Conservation (phyloP, 2,113 vertebrate species). For the Dascyllus trimaculatus region DNA sequence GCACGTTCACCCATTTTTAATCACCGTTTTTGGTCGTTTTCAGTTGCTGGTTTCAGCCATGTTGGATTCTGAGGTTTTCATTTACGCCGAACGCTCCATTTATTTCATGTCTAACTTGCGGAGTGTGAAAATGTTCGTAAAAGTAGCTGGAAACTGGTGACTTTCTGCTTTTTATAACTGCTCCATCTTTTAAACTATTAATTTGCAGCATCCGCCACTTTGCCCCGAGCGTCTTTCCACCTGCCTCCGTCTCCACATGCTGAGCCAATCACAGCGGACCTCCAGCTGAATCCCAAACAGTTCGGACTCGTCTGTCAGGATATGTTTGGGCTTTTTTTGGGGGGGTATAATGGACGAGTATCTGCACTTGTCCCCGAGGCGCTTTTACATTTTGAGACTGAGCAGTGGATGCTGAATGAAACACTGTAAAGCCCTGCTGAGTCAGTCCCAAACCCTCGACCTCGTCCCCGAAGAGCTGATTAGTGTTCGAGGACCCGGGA, state of each 20-base stretch:
- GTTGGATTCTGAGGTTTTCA: no score
- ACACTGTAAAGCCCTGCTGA: slow-evolving; percentile 48
- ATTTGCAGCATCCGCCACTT: neutral
- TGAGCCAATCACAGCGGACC: neutral
- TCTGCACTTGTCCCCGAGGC: slow-evolving; percentile 25
- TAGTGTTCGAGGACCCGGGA: slow-evolving; percentile 36
- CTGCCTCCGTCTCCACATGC: neutral
- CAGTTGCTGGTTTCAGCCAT: no score
- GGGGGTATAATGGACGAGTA: slow-evolving; percentile 1
- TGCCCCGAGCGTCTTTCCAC: neutral
- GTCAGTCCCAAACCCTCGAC: slow-evolving; percentile 21
- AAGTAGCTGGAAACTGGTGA: no score
- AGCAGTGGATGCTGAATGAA: slow-evolving; percentile 28
- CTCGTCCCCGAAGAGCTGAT: slow-evolving; percentile 46
- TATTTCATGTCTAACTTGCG: no score
- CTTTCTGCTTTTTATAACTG: no score
- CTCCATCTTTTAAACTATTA: neutral
- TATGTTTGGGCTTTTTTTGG: neutral
- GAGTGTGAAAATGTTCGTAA: no score
- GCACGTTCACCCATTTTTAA: no score
- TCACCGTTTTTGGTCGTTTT: no score
- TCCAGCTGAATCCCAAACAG: neutral
- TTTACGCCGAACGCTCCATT: no score
- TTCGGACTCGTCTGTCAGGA: slow-evolving; percentile 13
- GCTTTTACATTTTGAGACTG: neutral